Conservation (phyloP, 92 coral and sea anemone species). For the Paramuricea clavata region DNA sequence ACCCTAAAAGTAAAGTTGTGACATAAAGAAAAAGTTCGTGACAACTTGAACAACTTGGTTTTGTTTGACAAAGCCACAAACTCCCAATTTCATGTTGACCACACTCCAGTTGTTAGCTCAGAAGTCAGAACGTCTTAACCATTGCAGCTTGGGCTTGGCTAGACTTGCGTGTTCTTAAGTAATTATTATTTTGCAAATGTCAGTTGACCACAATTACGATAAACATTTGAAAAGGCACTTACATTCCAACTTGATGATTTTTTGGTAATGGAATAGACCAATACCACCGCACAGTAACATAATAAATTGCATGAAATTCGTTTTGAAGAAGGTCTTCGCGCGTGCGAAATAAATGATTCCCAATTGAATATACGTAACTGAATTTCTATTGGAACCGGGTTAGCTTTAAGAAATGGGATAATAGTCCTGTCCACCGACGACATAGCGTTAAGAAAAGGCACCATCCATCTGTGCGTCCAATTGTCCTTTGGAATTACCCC, state of each 20-base stretch:
- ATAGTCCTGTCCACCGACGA: background rate
- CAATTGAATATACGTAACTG: constrained; percentile 4
- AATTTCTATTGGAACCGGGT: background rate
- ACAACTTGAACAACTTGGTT: too few relatives aligned
- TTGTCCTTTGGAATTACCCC: background rate
- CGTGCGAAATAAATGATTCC: background rate
- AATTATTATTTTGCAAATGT: background rate
- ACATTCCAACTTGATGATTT: background rate
- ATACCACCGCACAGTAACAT: background rate
- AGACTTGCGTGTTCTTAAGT: too few relatives aligned
- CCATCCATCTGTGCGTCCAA: constrained; percentile 36
- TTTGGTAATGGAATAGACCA: background rate
- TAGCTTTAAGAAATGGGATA: background rate
- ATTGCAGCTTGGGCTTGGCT: too few relatives aligned
- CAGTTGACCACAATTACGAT: background rate
- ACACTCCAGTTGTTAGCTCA: too few relatives aligned
- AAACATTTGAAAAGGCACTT: background rate
- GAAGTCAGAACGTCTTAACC: too few relatives aligned
- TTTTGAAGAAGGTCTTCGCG: constrained; percentile 22
- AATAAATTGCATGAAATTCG: constrained; percentile 18
- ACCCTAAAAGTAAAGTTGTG: too few relatives aligned
- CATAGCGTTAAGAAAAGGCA: constrained; percentile 2
- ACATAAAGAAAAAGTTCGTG: too few relatives aligned
- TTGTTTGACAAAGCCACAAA: too few relatives aligned
- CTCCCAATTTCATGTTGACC: too few relatives aligned